A percentile compares a stretch with the other conserved stretches of the same genome.
These are phyloP conservation scores for Acleris emargana DNA, from an alignment of 2,888 invertebrate species.

Conservation along the genomic window DNA sequence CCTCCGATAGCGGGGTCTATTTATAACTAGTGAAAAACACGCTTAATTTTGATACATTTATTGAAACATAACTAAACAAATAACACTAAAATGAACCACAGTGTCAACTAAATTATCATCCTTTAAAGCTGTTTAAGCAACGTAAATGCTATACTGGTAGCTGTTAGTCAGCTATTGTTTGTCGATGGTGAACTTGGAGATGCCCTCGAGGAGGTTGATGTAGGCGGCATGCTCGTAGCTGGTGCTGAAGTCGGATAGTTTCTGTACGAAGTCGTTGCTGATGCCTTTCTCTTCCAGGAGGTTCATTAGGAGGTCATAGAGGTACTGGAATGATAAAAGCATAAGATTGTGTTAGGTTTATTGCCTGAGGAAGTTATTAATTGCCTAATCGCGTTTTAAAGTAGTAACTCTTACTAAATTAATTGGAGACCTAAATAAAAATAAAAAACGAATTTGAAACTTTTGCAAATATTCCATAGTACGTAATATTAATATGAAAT, in stretches of 20 bases:
- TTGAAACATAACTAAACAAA: constrained; percentile 68
- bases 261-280: constrained; percentile 95
- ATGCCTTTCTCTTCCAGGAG: constrained; percentile 98
- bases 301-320: constrained; percentile 97
- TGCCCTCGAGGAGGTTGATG: constrained; percentile 92
- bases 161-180: constrained; percentile 56
- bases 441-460: too few relatives aligned
- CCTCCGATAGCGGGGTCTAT: too few relatives aligned
- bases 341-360: neutral
- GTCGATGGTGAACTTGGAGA: constrained; percentile 92
- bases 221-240: constrained; percentile 96
- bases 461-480: too few relatives aligned
- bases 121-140: constrained; percentile 71
- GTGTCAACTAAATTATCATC: constrained; percentile 64
- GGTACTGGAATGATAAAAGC: constrained; percentile 85
- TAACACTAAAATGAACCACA: constrained; percentile 55
- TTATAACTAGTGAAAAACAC: constrained; percentile 27
- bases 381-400: too few relatives aligned
- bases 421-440: too few relatives aligned
- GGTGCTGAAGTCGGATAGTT: constrained; percentile 94
- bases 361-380: too few relatives aligned
- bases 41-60: constrained; percentile 49
- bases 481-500: too few relatives aligned
- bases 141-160: constrained; percentile 60
- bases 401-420: too few relatives aligned